These are phyloP conservation scores for Montipora efflorescens DNA, from an alignment of 64 coral and sea anemone species.

Conservation along the genomic window DNA sequence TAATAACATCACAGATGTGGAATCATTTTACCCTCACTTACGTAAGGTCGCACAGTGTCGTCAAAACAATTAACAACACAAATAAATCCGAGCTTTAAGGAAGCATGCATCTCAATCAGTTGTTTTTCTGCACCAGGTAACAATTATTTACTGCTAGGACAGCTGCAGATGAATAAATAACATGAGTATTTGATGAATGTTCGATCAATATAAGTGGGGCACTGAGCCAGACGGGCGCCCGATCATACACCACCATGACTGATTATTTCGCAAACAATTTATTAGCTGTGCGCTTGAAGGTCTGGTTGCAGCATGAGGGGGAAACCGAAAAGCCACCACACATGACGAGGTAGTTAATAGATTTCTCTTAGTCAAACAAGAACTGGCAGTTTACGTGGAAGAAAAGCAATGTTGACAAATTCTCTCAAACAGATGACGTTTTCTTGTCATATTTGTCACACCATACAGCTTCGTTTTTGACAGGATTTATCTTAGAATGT, in stretches of 20 bases:
- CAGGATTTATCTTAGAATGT: not conserved
- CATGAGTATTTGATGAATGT: slow-evolving; percentile 22
- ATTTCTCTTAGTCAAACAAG: slow-evolving; percentile 35
- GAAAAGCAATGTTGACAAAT: not conserved
- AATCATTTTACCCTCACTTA: not conserved
- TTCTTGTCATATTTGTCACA: not conserved
- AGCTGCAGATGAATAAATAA: slow-evolving; percentile 21
- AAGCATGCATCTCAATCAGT: not conserved
- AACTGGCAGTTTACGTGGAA: not conserved
- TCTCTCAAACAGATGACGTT: slow-evolving; percentile 24
- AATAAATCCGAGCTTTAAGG: not conserved
- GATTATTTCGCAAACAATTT: slow-evolving; percentile 23
- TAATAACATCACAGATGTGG: not conserved
- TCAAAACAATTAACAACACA: not conserved
- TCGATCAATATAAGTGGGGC: not conserved
- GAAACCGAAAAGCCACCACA: not conserved
- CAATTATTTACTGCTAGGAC: not conserved
- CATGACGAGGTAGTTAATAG: slow-evolving; percentile 14
- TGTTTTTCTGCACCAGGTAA: not conserved
- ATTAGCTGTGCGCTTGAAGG: not conserved
- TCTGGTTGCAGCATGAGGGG: not conserved
- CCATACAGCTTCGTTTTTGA: not conserved
- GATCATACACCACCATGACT: not conserved
- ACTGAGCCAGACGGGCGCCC: not conserved
- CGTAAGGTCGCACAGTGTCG: not conserved